These are phyloP conservation scores for Polyodon spathula DNA, from an alignment of 2,113 vertebrate genomes.

Conservation along the genomic window DNA sequence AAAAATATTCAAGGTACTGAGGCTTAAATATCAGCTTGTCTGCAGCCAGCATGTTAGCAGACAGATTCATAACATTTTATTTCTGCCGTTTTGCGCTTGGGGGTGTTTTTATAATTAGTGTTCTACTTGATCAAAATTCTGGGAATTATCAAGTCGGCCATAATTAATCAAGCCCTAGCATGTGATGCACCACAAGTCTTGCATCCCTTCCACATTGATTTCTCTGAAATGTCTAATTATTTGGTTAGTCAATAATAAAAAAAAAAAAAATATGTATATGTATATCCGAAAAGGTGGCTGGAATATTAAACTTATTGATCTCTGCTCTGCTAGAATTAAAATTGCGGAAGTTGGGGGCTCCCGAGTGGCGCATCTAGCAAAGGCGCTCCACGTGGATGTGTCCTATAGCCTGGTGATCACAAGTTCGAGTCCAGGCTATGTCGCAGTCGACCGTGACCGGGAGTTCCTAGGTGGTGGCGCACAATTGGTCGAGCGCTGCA, in stretches of 20 bases:
- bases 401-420: too few relatives aligned
- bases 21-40: constrained; percentile 2
- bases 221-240: not conserved
- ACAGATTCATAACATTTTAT: constrained; percentile 5
- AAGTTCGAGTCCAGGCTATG: too few relatives aligned
- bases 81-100: not conserved
- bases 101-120: constrained; percentile 4
- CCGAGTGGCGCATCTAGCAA: too few relatives aligned
- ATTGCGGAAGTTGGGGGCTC: too few relatives aligned
- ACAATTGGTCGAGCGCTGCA: too few relatives aligned
- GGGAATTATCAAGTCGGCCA: not conserved
- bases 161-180: not conserved
- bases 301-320: too few relatives aligned
- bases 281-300: too few relatives aligned
- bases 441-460: too few relatives aligned
- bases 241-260: not conserved
- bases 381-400: too few relatives aligned
- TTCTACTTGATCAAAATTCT: constrained; percentile 4
- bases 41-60: not conserved
- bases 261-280: too few relatives aligned
- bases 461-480: too few relatives aligned
- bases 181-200: not conserved
- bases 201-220: not conserved
- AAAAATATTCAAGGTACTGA: constrained; percentile 2
- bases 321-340: too few relatives aligned